These are phyloP conservation scores for Oryzias javanicus DNA, from an alignment of 2,113 vertebrate genomes.

Conservation along the genomic window DNA sequence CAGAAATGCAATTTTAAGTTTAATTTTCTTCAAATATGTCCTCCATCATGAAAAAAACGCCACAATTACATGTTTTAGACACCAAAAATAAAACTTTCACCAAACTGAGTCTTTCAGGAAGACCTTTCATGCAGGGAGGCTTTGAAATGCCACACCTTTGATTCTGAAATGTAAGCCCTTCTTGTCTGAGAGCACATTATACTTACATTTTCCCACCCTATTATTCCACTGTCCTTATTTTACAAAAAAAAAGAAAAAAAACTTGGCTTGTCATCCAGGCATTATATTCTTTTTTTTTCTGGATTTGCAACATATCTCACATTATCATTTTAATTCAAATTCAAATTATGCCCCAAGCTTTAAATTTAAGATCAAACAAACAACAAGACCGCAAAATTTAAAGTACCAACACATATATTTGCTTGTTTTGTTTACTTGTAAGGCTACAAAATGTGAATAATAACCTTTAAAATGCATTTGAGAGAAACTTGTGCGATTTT, in stretches of 20 bases:
- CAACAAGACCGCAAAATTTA: background rate
- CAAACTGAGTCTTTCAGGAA: background rate
- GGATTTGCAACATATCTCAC: slow-evolving; percentile 31
- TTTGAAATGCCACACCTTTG: background rate
- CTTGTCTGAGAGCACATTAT: background rate
- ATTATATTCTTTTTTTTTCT: slow-evolving; percentile 9
- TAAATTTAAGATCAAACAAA: slow-evolving; percentile 10
- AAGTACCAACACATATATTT: too few relatives aligned
- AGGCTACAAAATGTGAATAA: too few relatives aligned
- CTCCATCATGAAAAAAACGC: too few relatives aligned
- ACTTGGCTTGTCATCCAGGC: background rate
- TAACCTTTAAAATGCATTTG: too few relatives aligned
- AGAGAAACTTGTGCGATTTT: background rate
- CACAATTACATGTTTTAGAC: too few relatives aligned
- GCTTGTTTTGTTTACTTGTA: too few relatives aligned
- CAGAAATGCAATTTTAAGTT: too few relatives aligned
- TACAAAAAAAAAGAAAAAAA: background rate
- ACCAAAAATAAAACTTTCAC: too few relatives aligned
- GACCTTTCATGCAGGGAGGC: background rate
- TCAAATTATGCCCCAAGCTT: background rate
- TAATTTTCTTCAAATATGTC: too few relatives aligned
- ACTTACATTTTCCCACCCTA: background rate
- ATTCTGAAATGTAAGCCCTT: background rate
- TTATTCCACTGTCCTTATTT: background rate
- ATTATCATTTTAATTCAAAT: too few relatives aligned